Conservation (phyloP, 2,113 vertebrate genomes). For the Pseudorasbora parva region DNA sequence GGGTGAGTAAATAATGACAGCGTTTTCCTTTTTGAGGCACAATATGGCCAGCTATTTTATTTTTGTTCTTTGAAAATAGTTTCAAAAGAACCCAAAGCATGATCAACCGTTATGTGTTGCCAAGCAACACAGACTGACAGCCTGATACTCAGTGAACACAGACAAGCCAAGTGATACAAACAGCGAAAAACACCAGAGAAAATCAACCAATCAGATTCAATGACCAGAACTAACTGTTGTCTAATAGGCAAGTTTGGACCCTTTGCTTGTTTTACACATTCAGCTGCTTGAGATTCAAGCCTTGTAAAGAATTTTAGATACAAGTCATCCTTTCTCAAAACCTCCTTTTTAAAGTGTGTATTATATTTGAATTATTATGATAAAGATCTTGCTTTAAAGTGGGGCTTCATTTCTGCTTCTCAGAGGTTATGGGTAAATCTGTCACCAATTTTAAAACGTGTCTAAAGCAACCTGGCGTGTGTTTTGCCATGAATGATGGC, state of each 20-base stretch:
- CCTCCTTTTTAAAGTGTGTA: too few species aligned
- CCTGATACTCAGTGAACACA: not conserved
- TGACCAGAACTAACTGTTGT: not conserved
- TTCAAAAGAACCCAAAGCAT: constrained; percentile 23
- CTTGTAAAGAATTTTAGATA: not conserved
- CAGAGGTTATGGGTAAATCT: too few species aligned
- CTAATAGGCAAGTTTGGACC: not conserved
- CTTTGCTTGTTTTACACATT: not conserved
- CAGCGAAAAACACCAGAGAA: not conserved
- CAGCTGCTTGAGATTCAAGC: not conserved
- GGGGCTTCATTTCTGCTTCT: too few species aligned
- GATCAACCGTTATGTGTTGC: constrained; percentile 13
- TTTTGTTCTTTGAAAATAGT: not conserved
- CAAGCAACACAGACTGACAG: constrained; percentile 26
- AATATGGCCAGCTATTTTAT: not conserved
- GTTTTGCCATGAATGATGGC: not conserved
- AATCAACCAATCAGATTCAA: constrained; percentile 9
- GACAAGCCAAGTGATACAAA: not conserved
- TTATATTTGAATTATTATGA: too few species aligned
- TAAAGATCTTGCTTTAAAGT: too few species aligned
- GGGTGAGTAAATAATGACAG: not conserved
- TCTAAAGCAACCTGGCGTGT: not conserved
- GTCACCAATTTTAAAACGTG: too few species aligned
- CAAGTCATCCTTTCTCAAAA: too few species aligned
- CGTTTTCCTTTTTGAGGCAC: not conserved